Evolutionary conservation across 2,797 vertebrate species (phyloP).

Genomic region (Sebastes ruberrimus): DNA sequence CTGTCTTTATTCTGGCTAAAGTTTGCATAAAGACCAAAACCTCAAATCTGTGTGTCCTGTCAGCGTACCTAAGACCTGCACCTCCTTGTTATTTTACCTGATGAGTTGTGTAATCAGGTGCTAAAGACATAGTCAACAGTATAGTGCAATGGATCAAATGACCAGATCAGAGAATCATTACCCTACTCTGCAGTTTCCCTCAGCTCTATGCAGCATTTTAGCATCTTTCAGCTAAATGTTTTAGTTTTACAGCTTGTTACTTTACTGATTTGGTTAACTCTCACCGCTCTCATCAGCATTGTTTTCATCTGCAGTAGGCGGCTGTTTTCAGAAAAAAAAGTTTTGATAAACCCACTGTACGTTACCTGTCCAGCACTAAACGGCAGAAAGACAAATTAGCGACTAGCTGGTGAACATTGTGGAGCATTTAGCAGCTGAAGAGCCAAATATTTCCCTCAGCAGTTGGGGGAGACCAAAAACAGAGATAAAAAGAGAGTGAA

Average conservation of each 20-base stretch:
- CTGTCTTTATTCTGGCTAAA: slow-evolving; percentile 38
- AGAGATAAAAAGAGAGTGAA: too few relatives aligned
- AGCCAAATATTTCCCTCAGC: too few relatives aligned
- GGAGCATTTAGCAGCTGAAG: too few relatives aligned
- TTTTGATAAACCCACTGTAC: too few relatives aligned
- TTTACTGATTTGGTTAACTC: not conserved
- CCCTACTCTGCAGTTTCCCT: not conserved
- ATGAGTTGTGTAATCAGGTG: slow-evolving; percentile 1
- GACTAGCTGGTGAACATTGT: too few relatives aligned
- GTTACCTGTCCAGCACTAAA: too few relatives aligned
- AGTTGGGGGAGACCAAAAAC: too few relatives aligned
- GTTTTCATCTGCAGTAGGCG: not conserved
- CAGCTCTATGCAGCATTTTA: not conserved
- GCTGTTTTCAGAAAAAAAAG: not conserved
- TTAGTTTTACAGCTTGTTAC: not conserved
- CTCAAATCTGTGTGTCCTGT: slow-evolving; percentile 32
- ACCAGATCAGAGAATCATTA: not conserved
- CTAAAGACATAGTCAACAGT: not conserved
- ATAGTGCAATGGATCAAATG: slow-evolving; percentile 7
- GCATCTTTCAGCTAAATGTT: not conserved
- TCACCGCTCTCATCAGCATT: not conserved
- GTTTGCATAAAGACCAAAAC: slow-evolving; percentile 44
- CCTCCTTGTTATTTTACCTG: slow-evolving; percentile 12
- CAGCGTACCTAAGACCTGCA: slow-evolving; percentile 35
- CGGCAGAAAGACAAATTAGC: too few relatives aligned